Percentiles rank a stretch among this genome's conserved stretches.
These are phyloP conservation scores for Nectonema munidae DNA, from an alignment of 2,888 invertebrate species.

Conservation along the genomic window DNA sequence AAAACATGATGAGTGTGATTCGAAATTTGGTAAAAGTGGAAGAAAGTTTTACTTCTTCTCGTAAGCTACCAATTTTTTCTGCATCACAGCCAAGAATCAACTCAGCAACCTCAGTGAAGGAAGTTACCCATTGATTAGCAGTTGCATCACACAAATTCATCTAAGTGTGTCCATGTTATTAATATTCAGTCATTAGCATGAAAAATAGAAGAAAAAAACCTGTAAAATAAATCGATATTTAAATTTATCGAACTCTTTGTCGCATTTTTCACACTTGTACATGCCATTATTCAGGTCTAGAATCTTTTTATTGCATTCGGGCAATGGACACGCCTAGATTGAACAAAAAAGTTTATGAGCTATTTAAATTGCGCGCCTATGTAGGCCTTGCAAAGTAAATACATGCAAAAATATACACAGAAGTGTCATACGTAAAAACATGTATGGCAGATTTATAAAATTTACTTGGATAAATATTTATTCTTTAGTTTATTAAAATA, in stretches of 20 bases:
- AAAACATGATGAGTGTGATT: neutral
- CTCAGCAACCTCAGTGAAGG: conserved; percentile 47
- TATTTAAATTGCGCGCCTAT: conserved; percentile 6
- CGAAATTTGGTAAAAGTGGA: neutral
- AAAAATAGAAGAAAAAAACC: conserved; percentile 9
- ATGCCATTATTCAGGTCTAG: conserved; percentile 51
- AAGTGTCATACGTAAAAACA: too few relatives aligned
- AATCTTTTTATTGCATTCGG: conserved; percentile 72
- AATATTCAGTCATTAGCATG: conserved; percentile 9
- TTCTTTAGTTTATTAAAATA: too few relatives aligned
- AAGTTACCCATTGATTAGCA: conserved; percentile 54
- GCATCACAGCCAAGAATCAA: conserved; percentile 36
- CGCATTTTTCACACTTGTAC: conserved; percentile 78
- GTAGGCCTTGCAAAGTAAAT: too few relatives aligned
- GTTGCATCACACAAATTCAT: conserved; percentile 52
- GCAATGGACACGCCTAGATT: conserved; percentile 48
- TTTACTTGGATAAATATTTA: too few relatives aligned
- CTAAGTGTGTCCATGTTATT: conserved; percentile 26
- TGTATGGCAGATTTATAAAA: too few relatives aligned
- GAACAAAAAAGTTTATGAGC: too few relatives aligned
- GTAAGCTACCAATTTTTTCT: conserved; percentile 38
- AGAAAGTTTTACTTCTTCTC: neutral
- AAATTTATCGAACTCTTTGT: conserved; percentile 43
- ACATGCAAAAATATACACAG: too few relatives aligned
- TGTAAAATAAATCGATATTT: conserved; percentile 44